A percentile compares a stretch with the other conserved stretches of the same genome.
Evolutionary conservation across 2,113 vertebrate species (phyloP).

Genomic region (Caranx ignobilis): DNA sequence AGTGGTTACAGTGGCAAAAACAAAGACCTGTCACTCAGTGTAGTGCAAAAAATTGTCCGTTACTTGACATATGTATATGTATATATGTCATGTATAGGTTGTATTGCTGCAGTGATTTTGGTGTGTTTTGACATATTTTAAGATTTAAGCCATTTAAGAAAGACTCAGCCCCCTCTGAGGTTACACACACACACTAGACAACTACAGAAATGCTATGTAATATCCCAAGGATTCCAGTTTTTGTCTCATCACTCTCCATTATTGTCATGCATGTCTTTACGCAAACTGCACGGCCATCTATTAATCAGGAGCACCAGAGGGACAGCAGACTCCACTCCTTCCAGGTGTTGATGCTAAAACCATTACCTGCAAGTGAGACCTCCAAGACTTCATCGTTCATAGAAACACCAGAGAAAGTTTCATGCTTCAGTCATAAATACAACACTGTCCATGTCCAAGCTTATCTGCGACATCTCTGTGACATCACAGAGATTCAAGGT

Average conservation of each 20-base stretch:
- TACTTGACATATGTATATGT: no score
- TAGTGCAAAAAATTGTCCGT: background rate
- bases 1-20: background rate
- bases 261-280: no score
- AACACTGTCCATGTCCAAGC: no score
- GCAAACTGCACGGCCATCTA: no score
- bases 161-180: background rate
- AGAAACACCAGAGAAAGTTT: no score
- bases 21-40: background rate
- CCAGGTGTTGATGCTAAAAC: no score
- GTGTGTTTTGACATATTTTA: background rate
- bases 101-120: background rate
- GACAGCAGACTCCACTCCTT: no score
- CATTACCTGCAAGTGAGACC: no score
- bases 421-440: no score
- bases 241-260: no score
- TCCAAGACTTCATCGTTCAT: no score
- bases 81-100: background rate
- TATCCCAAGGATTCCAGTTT: background rate
- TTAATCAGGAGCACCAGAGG: no score
- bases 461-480: background rate
- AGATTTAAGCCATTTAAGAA: background rate
- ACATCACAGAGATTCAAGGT: constrained; percentile 27
- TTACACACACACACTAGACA: background rate
- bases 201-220: background rate